A percentile compares a stretch with the other conserved stretches of the same genome.
These are phyloP conservation scores for Nipponia nippon DNA, from an alignment of 2,113 vertebrate species.

Conservation along the genomic window DNA sequence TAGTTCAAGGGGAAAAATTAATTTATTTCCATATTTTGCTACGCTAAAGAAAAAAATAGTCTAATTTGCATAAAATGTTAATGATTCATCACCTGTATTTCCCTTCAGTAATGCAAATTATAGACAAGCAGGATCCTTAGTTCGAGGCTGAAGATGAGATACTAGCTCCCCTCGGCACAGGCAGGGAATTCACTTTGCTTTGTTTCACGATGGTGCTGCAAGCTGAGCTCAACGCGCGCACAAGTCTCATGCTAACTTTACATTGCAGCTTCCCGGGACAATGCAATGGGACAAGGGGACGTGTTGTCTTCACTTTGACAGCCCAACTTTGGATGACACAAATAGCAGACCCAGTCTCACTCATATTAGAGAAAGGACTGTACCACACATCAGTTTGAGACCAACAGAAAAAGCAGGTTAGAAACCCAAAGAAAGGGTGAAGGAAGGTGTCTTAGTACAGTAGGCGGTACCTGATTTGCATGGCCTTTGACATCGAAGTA, in stretches of 20 bases:
- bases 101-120: neutral
- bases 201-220: neutral
- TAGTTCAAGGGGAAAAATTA: neutral
- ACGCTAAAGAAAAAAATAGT: neutral
- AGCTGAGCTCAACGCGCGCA: neutral
- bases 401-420: neutral
- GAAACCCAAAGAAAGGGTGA: neutral
- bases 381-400: neutral
- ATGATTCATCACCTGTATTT: neutral
- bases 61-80: neutral
- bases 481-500: slow-evolving; percentile 98
- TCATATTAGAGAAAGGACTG: neutral
- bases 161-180: neutral
- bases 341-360: neutral
- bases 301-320: neutral
- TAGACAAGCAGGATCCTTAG: neutral
- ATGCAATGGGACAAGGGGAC: neutral
- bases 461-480: slow-evolving; percentile 81
- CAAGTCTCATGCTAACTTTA: neutral
- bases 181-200: neutral
- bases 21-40: neutral
- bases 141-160: neutral
- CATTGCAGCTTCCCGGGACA: neutral
- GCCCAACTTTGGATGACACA: neutral
- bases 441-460: neutral